Conservation (phyloP, 2,113 vertebrate species). For the Ploceus nigricollis region DNA sequence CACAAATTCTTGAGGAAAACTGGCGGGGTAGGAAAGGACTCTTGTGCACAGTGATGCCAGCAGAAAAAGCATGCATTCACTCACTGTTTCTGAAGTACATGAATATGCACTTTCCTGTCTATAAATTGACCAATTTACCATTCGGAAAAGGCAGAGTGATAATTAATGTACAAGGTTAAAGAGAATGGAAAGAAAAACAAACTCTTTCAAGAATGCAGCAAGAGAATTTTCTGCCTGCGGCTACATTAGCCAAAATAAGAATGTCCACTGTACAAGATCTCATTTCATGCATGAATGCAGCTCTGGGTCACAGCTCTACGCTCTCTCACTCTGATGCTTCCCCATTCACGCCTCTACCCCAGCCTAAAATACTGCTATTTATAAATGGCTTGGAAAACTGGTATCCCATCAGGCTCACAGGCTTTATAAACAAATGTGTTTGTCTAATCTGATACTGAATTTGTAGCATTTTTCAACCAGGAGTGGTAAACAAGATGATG, state of each 20-base stretch:
- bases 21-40: not conserved
- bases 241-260: constrained; percentile 43
- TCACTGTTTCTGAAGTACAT: not conserved
- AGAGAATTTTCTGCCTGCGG: constrained; percentile 34
- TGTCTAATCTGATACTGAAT: constrained; percentile 7
- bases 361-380: constrained; percentile 7
- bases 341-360: not conserved
- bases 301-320: not conserved
- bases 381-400: not conserved
- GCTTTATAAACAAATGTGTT: constrained; percentile 41
- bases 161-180: constrained; percentile 43
- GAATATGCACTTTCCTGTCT: constrained; percentile 16
- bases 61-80: not conserved
- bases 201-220: constrained; percentile 15
- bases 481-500: constrained; percentile 20
- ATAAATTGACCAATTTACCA: not conserved
- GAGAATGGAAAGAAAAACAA: not conserved
- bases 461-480: constrained; percentile 10
- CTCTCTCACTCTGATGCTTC: not conserved
- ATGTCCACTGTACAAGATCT: constrained; percentile 13
- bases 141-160: not conserved
- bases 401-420: not conserved
- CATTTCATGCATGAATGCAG: constrained; percentile 42
- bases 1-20: not conserved
- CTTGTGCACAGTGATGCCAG: not conserved